phyloP scores from a whole-genome alignment of 1,140 invertebrate genomes.

The Caerostris extrusa region DNA sequence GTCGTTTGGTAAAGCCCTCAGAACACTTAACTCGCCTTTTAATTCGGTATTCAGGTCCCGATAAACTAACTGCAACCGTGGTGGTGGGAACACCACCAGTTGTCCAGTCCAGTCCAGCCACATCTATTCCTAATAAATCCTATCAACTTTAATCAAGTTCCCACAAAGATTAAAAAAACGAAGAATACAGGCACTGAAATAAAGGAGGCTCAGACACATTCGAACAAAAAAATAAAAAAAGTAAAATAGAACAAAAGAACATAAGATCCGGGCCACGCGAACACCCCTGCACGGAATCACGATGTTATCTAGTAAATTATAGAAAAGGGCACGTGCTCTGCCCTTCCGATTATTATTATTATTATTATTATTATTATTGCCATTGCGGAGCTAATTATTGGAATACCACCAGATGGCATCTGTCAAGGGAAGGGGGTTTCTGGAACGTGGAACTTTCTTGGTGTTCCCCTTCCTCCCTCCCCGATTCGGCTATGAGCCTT shows the following conservation, averaged over 20 bases:
- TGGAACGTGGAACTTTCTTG: conserved; percentile 15
- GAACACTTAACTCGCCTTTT: background rate
- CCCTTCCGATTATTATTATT: background rate
- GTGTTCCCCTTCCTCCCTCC: background rate
- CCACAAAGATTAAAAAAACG: conserved; percentile 17
- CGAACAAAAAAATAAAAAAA: background rate
- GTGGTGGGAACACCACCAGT: conserved; percentile 35
- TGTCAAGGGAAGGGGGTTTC: conserved; percentile 17
- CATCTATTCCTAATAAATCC: conserved; percentile 73
- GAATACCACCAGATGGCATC: conserved; percentile 62
- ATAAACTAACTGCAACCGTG: background rate
- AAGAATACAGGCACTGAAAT: background rate
- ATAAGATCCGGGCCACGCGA: conserved; percentile 9
- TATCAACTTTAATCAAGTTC: conserved; percentile 74
- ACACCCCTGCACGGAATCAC: conserved; percentile 15
- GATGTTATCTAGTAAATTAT: conserved; percentile 51
- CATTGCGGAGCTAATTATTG: conserved; percentile 43
- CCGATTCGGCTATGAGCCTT: background rate
- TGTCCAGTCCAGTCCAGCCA: background rate
- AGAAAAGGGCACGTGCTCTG: conserved; percentile 56
- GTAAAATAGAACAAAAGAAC: background rate
- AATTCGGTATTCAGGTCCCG: conserved; percentile 19
- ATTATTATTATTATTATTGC: conserved; percentile 57
- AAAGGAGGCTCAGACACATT: conserved; percentile 27
- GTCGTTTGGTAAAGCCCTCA: background rate